A percentile compares a stretch with the other conserved stretches of the same genome.
phyloP scores from a whole-genome alignment of 1,140 invertebrate genomes.

The Papilio glaucus region DNA sequence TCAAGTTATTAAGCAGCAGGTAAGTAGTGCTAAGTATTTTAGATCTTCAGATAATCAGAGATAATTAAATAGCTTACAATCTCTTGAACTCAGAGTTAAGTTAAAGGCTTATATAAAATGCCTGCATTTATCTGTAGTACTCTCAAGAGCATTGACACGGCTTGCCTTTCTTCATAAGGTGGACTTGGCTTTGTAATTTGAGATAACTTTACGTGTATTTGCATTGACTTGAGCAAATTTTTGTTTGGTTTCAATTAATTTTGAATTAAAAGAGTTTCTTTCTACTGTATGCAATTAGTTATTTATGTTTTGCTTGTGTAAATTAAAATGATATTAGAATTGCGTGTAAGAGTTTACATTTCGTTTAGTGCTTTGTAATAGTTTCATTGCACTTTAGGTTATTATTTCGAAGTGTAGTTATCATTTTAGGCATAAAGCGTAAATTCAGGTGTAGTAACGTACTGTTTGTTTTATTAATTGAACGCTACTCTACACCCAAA shows the following conservation, averaged over 20 bases:
- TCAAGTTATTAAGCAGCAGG: too few species aligned
- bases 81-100: neutral
- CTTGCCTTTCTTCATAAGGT: neutral
- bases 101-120: neutral
- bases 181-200: too few species aligned
- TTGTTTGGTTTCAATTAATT: neutral
- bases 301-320: too few species aligned
- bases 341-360: too few species aligned
- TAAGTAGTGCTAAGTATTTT: too few species aligned
- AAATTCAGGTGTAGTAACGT: neutral
- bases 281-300: neutral
- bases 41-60: neutral
- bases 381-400: too few species aligned
- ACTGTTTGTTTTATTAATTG: slow-evolving; percentile 13
- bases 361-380: too few species aligned
- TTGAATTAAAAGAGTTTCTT: neutral
- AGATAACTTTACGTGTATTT: neutral
- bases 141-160: slow-evolving; percentile 1
- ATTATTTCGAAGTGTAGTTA: neutral
- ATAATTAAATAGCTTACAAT: neutral
- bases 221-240: neutral
- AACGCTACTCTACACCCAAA: neutral
- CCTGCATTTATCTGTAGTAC: neutral
- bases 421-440: neutral
- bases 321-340: too few species aligned